Conservation (phyloP, 2,113 vertebrate species). For the Corythoichthys haematopterus region DNA sequence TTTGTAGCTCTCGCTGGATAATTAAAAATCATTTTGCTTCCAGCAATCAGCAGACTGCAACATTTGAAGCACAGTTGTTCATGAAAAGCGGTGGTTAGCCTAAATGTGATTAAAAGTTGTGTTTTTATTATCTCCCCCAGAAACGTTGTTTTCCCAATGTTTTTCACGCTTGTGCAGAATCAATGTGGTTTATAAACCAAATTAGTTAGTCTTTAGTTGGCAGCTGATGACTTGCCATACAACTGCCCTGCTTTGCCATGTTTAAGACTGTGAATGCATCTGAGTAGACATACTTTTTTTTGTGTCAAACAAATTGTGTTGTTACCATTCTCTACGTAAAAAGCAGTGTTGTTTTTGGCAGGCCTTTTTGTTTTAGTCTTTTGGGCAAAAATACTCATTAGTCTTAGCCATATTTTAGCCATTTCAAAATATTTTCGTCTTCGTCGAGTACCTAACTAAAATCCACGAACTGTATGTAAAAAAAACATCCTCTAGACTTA, state of each 20-base stretch:
- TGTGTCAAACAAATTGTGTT: neutral
- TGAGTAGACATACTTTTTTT: neutral
- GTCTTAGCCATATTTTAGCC: no score
- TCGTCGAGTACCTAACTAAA: no score
- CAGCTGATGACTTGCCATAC: constrained; percentile 2
- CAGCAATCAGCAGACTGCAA: constrained; percentile 16
- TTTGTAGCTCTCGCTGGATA: constrained; percentile 20
- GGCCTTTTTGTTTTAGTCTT: no score
- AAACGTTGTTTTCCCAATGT: neutral
- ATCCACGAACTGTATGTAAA: no score
- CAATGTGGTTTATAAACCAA: neutral
- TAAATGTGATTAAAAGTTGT: constrained; percentile 40
- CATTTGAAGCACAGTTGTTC: constrained; percentile 37
- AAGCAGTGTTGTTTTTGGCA: no score
- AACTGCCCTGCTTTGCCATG: neutral
- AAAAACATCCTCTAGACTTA: no score
- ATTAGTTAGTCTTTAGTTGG: neutral
- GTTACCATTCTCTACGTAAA: no score
- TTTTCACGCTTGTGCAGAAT: neutral
- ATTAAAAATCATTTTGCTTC: constrained; percentile 39
- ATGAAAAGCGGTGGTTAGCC: constrained; percentile 25
- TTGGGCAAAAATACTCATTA: no score
- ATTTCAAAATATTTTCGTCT: no score
- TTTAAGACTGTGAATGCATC: neutral
- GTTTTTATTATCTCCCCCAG: neutral